These are phyloP conservation scores for Actias luna DNA, from an alignment of 2,888 invertebrate genomes.

Conservation along the genomic window DNA sequence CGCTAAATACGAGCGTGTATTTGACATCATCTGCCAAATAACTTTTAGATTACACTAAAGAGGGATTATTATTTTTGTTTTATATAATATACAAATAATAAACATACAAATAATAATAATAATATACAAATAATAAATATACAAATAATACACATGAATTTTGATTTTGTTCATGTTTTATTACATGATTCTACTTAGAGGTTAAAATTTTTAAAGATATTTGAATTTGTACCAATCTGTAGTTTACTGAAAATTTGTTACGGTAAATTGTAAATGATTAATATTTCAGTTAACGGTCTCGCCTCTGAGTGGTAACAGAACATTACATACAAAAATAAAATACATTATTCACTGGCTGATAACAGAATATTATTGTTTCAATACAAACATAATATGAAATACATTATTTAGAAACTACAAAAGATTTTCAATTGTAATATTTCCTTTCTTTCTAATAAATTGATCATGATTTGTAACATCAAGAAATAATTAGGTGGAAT, in stretches of 20 bases:
- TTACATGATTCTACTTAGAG: neutral
- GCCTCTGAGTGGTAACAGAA: too few species aligned
- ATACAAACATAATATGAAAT: neutral
- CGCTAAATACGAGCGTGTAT: slow-evolving; percentile 18
- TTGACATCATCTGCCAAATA: slow-evolving; percentile 20
- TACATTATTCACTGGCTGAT: neutral
- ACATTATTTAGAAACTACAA: neutral
- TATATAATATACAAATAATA: too few species aligned
- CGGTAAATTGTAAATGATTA: neutral
- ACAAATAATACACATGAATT: slow-evolving; percentile 7
- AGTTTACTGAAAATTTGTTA: neutral
- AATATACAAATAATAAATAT: too few species aligned
- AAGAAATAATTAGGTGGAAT: slow-evolving; percentile 42
- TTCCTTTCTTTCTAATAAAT: neutral
- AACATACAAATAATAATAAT: too few species aligned
- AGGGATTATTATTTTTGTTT: slow-evolving; percentile 9
- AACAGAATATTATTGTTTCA: neutral
- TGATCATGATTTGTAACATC: slow-evolving; percentile 15
- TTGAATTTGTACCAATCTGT: neutral
- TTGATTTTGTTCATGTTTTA: neutral
- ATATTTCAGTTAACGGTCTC: too few species aligned
- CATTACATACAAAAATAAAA: too few species aligned
- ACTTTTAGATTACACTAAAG: slow-evolving; percentile 13
- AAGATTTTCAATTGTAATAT: neutral
- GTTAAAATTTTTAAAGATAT: neutral